Conservation (phyloP, 2,888 invertebrate species). For the Sabatieria punctata region DNA sequence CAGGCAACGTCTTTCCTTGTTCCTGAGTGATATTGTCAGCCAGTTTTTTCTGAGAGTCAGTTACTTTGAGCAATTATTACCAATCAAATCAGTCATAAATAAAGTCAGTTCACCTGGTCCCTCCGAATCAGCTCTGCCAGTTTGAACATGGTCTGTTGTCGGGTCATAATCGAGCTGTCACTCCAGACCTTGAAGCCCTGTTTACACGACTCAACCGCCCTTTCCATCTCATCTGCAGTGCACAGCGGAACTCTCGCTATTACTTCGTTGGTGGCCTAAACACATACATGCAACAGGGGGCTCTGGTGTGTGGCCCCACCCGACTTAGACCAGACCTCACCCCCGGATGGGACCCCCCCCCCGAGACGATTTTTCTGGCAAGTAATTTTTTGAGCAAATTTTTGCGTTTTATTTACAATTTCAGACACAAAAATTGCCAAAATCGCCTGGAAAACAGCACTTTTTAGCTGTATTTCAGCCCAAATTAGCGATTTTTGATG, state of each 20-base stretch:
- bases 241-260: conserved; percentile 66
- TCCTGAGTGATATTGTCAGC: conserved; percentile 81
- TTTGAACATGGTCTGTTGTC: conserved; percentile 81
- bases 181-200: conserved; percentile 67
- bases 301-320: too few species aligned
- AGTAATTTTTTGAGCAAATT: neutral
- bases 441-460: too few species aligned
- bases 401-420: neutral
- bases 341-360: too few species aligned
- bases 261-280: conserved; percentile 41
- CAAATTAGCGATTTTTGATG: too few species aligned
- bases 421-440: too few species aligned
- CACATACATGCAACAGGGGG: neutral
- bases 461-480: too few species aligned
- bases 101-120: neutral
- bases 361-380: neutral
- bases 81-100: neutral
- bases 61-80: conserved; percentile 11
- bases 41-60: conserved; percentile 56
- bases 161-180: conserved; percentile 67
- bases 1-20: conserved; percentile 88
- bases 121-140: conserved; percentile 46
- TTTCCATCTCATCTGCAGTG: conserved; percentile 69
- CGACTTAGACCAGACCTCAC: neutral
- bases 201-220: conserved; percentile 68